Evolutionary conservation across 2,888 invertebrate species (phyloP), one percentile per base, ranked within the genome.

Genomic region (Scaptomyza tumidula): DNA sequence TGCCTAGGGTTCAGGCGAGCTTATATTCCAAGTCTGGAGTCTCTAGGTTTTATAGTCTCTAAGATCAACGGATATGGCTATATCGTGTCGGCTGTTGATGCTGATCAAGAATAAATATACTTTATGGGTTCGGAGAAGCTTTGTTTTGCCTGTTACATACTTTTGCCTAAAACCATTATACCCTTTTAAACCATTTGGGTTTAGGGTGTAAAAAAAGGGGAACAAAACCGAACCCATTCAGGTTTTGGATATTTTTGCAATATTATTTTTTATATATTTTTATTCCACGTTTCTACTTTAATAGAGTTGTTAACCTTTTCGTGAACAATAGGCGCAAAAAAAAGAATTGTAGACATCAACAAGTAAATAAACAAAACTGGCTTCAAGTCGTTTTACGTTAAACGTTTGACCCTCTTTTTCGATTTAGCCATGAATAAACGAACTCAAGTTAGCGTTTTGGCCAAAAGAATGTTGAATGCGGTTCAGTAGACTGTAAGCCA

Each of bases 341-440:
- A 37, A n/a, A 37, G n/a, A 39, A 39, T 39, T 39, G 39, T 14
- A 39, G 14, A 14, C 14, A 14, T 37, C 7, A 3, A 39, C 9
- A 14, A 39, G 14, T 14, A 14, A 2, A 14, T 0, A 14, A 16
- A 49, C 16, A 49, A 49, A 49, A 50, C 50, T 37, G 50, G 50
- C 50, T 50, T 50, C 1, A 24, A 50, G 37, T 35, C 4, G 50
- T 4, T 10, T 19, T 19, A 9, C 31, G 19, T 19, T n/a, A 35
- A 35, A n/a, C 33, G 3, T n/a, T 35, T 50, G 6, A 19, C n/a
- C 41, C 41, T 41, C 41, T 41, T n/a, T 19, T 35, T 5, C 9
- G 41, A 13, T 10, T 41, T 19, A n/a, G 50, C 50, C 49, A 49
- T 49, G 33, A 49, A 49, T 33, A 9, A 10, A 11, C 13, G 16